phyloP scores from a whole-genome alignment of 2,113 vertebrate species.

The Prinia subflava region DNA sequence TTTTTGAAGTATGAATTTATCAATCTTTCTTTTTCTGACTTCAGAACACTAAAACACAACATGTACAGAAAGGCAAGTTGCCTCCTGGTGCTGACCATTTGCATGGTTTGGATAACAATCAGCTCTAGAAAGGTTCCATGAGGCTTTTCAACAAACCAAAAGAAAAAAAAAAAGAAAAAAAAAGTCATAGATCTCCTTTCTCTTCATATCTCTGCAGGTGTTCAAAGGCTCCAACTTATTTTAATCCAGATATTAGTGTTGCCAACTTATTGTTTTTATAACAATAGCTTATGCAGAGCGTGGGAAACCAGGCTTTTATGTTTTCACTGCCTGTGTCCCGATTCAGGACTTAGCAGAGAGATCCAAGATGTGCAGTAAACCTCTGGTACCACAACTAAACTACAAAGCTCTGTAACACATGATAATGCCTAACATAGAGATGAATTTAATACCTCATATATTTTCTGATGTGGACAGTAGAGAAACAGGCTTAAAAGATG shows the following conservation, averaged over 20 bases:
- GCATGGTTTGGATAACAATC: neutral
- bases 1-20: neutral
- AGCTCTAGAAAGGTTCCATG: neutral
- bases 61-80: neutral
- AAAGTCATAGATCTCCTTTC: neutral
- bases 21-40: neutral
- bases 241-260: conserved; percentile 43
- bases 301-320: conserved; percentile 57
- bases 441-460: neutral
- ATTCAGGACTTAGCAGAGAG: neutral
- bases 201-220: conserved; percentile 55
- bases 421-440: neutral
- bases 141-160: neutral
- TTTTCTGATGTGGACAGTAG: neutral
- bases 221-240: conserved; percentile 23
- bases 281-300: conserved; percentile 69
- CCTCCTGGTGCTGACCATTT: neutral
- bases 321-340: conserved; percentile 63
- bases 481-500: neutral
- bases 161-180: neutral
- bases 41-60: neutral
- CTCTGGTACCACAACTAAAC: neutral
- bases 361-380: neutral
- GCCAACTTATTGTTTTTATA: conserved; percentile 76
- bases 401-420: neutral